Percentiles rank a stretch among this genome's conserved stretches.
Evolutionary conservation across 2,797 vertebrate genomes (phyloP).

Genomic region (Myotis findleyi): DNA sequence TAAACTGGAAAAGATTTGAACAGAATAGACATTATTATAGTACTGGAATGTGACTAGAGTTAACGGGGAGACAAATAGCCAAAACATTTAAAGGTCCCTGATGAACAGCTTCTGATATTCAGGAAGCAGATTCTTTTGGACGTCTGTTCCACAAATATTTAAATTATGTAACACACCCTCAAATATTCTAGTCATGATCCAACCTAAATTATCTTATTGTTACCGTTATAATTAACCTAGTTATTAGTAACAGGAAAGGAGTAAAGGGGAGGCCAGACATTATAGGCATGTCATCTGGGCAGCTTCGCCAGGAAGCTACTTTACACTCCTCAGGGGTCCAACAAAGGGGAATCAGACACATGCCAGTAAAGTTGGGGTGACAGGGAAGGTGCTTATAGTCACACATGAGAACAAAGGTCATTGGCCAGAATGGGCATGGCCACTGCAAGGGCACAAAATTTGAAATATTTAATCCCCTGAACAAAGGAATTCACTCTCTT

Average conservation of each 20-base stretch:
- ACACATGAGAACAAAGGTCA: not conserved
- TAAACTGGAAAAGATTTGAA: not conserved
- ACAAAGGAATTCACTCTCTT: not conserved
- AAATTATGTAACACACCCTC: conserved; percentile 31
- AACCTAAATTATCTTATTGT: not conserved
- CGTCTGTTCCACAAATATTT: conserved; percentile 11
- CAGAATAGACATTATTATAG: not conserved
- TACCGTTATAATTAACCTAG: not conserved
- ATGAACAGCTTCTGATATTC: not conserved
- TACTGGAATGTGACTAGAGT: not conserved
- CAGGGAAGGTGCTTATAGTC: not conserved
- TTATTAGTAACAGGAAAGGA: not conserved
- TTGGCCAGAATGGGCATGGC: not conserved
- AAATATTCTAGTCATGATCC: conserved; percentile 11
- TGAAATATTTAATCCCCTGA: not conserved
- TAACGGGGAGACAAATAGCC: not conserved
- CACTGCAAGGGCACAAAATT: not conserved
- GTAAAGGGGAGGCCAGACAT: not conserved
- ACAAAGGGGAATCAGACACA: not conserved
- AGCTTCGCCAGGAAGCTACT: not conserved
- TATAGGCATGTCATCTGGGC: not conserved
- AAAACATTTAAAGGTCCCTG: conserved; percentile 31
- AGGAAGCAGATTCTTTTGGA: conserved; percentile 33
- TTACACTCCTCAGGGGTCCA: not conserved
- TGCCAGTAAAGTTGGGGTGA: not conserved